A percentile compares a stretch with the other conserved stretches of the same genome.
Evolutionary conservation across 2,113 vertebrate genomes (phyloP).

Genomic region (Dunckerocampus dactyliophorus): DNA sequence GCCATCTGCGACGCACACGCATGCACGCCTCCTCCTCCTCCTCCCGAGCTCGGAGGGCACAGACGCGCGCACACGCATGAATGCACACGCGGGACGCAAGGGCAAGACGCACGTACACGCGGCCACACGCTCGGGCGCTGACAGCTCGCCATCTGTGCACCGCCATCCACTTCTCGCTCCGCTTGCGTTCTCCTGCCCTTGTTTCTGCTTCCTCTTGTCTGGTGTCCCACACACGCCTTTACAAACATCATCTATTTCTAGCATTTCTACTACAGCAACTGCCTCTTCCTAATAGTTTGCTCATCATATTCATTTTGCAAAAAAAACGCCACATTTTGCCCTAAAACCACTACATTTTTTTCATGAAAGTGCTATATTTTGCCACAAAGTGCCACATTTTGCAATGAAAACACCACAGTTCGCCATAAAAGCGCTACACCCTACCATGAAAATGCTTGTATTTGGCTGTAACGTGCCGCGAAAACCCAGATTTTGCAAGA

Average conservation of each 20-base stretch:
- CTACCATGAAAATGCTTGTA: too few species aligned
- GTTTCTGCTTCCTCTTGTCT: conserved; percentile 43
- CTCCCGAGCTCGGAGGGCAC: conserved; percentile 62
- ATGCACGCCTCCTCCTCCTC: conserved; percentile 44
- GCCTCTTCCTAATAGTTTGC: too few species aligned
- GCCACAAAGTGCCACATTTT: too few species aligned
- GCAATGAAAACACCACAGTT: too few species aligned
- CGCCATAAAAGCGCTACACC: too few species aligned
- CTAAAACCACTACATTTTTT: too few species aligned
- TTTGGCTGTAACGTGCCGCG: too few species aligned
- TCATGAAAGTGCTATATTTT: too few species aligned
- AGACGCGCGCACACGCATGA: conserved; percentile 37
- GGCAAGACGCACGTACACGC: conserved; percentile 10
- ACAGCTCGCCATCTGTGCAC: conserved; percentile 68
- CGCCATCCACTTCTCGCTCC: conserved; percentile 62
- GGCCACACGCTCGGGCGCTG: conserved; percentile 61
- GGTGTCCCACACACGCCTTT: conserved; percentile 15
- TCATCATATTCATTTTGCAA: too few species aligned
- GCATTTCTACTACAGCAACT: background rate
- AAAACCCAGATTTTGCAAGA: too few species aligned
- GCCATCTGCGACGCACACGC: conserved; percentile 75
- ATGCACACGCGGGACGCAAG: conserved; percentile 20
- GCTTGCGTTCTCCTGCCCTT: conserved; percentile 63
- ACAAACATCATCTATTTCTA: conserved; percentile 12
- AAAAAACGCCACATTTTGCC: too few species aligned